Evolutionary conservation across 2,113 vertebrate genomes (phyloP).

Genomic region (Phalacrocorax aristotelis): DNA sequence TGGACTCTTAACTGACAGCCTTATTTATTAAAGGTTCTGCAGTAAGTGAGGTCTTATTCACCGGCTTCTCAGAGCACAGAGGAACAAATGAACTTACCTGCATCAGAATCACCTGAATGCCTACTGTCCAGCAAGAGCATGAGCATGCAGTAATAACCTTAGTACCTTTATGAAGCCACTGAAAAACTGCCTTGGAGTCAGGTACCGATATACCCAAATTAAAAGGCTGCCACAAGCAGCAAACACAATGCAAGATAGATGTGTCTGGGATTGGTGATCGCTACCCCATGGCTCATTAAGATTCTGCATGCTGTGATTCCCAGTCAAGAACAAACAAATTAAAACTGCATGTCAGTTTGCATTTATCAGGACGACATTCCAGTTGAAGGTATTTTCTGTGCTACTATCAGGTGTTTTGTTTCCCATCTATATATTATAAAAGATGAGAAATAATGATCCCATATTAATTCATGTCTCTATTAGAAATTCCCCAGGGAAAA

Average conservation of each 20-base stretch:
- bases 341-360: constrained; percentile 25
- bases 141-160: neutral
- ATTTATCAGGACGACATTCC: constrained; percentile 17
- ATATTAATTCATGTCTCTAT: neutral
- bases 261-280: neutral
- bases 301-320: neutral
- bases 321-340: constrained; percentile 42
- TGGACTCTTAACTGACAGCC: neutral
- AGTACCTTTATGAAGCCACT: neutral
- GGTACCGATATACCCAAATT: neutral
- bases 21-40: neutral
- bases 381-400: neutral
- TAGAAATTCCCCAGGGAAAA: neutral
- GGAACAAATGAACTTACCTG: neutral
- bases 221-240: neutral
- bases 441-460: neutral
- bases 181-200: neutral
- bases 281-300: neutral
- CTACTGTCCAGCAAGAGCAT: neutral
- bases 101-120: neutral
- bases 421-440: neutral
- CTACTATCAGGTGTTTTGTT: neutral
- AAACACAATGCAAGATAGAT: neutral
- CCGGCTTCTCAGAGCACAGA: neutral
- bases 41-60: neutral